Percentiles rank a stretch among this genome's conserved stretches.
phyloP scores from a whole-genome alignment of 2,888 invertebrate genomes.

The Anagyrus pseudococci region DNA sequence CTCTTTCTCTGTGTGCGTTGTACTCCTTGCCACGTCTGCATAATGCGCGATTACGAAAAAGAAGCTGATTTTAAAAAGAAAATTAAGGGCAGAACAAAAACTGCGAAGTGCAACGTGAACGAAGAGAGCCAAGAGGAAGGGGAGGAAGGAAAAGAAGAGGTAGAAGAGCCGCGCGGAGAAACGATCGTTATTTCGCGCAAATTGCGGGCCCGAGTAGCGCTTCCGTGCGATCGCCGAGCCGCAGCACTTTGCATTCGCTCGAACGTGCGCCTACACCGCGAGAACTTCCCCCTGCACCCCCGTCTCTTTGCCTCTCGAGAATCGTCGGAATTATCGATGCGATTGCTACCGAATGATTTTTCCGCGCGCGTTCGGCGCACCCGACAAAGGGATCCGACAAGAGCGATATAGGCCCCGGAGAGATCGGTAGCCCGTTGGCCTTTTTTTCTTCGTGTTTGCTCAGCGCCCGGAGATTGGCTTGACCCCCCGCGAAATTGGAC shows the following conservation, averaged over 20 bases:
- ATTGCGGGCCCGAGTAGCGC: no score
- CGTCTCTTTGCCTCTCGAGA: neutral
- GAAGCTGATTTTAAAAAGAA: neutral
- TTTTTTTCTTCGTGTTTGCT: slow-evolving; percentile 56
- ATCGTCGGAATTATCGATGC: slow-evolving; percentile 53
- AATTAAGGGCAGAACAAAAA: no score
- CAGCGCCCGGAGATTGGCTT: slow-evolving; percentile 51
- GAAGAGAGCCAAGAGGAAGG: slow-evolving; percentile 10
- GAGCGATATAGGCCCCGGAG: no score
- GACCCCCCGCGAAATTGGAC: slow-evolving; percentile 53
- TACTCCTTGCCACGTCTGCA: no score
- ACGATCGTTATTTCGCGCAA: slow-evolving; percentile 43
- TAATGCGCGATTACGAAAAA: neutral
- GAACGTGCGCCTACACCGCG: neutral
- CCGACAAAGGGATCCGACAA: neutral
- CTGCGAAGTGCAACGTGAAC: no score
- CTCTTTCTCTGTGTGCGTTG: no score
- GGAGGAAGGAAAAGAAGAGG: slow-evolving; percentile 4
- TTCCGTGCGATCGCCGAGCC: slow-evolving; percentile 39
- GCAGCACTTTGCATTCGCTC: slow-evolving; percentile 18
- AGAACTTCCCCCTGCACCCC: neutral
- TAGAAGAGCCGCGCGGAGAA: neutral
- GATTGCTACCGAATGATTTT: slow-evolving; percentile 51
- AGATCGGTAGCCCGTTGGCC: neutral
- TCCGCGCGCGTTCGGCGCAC: neutral